Evolutionary conservation across 2,888 invertebrate genomes (phyloP).

Genomic region (Sinohyriopsis cumingii): DNA sequence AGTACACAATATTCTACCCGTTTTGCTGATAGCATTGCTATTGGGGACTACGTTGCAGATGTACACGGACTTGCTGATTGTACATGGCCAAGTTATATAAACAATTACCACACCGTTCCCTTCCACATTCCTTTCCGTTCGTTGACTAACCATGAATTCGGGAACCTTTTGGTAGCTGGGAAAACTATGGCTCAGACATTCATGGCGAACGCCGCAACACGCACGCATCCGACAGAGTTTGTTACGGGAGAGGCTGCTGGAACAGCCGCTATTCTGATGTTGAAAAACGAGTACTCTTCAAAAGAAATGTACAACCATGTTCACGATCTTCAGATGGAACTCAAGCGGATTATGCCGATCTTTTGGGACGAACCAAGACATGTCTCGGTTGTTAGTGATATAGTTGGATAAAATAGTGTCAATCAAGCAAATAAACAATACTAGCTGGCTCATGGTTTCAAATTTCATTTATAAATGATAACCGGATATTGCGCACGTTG

Average conservation of each 20-base stretch:
- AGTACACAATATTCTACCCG: conserved; percentile 3
- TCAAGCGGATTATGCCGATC: conserved; percentile 9
- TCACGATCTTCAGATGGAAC: conserved; percentile 6
- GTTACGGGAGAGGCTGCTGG: conserved; percentile 29
- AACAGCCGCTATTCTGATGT: conserved; percentile 25
- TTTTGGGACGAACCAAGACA: conserved; percentile 10
- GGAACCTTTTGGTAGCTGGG: conserved; percentile 33
- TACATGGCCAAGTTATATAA: conserved; percentile 21
- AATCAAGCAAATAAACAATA: too few relatives aligned
- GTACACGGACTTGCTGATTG: conserved; percentile 19
- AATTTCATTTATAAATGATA: too few relatives aligned
- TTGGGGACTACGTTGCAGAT: conserved; percentile 29
- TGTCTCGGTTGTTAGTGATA: background rate
- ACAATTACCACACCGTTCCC: conserved; percentile 14
- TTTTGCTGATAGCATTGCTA: conserved; percentile 27
- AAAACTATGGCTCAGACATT: conserved; percentile 32
- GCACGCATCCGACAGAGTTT: conserved; percentile 30
- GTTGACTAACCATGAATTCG: conserved; percentile 24
- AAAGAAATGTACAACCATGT: conserved; percentile 10
- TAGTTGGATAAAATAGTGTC: too few relatives aligned
- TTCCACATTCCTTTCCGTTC: conserved; percentile 33
- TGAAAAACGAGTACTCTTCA: conserved; percentile 10
- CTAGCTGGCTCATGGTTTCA: too few relatives aligned
- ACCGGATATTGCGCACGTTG: too few relatives aligned
- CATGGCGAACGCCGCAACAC: conserved; percentile 25